Conservation (phyloP, 2,113 vertebrate species). For the Phycodurus eques region DNA sequence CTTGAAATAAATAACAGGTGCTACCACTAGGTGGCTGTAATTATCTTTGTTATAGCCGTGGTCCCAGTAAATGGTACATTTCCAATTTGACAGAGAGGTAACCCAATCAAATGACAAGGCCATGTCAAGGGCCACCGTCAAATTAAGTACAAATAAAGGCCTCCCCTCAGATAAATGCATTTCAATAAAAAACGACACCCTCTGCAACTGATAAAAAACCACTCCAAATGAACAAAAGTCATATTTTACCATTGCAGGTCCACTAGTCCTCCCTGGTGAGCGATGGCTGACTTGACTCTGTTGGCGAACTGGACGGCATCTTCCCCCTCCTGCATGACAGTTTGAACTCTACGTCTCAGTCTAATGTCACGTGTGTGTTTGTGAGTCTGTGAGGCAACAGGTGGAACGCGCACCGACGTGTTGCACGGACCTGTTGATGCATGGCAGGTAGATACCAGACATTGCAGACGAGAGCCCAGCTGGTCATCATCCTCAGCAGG, state of each 20-base stretch:
- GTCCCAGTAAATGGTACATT: no score
- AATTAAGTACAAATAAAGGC: no score
- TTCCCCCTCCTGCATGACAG: conserved; percentile 80
- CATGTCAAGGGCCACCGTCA: no score
- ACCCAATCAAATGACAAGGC: no score
- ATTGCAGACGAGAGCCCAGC: conserved; percentile 95
- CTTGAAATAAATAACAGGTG: no score
- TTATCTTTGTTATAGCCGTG: no score
- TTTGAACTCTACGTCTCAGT: conserved; percentile 25
- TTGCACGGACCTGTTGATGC: conserved; percentile 82
- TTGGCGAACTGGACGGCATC: conserved; percentile 95
- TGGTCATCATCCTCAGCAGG: conserved; percentile 94
- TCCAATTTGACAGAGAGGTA: no score
- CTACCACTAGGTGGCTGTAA: no score
- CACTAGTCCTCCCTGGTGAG: conserved; percentile 87
- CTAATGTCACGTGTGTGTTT: not conserved
- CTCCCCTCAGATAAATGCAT: no score
- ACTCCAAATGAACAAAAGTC: not conserved
- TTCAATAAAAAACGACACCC: no score
- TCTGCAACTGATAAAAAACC: not conserved
- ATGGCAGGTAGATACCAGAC: conserved; percentile 96
- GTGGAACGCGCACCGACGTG: not conserved
- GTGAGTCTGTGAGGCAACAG: not conserved
- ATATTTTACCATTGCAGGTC: conserved; percentile 88
- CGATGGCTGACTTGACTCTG: conserved; percentile 91